These are phyloP conservation scores for Pectinophora gossypiella DNA, from an alignment of 1,140 invertebrate species.

Conservation along the genomic window DNA sequence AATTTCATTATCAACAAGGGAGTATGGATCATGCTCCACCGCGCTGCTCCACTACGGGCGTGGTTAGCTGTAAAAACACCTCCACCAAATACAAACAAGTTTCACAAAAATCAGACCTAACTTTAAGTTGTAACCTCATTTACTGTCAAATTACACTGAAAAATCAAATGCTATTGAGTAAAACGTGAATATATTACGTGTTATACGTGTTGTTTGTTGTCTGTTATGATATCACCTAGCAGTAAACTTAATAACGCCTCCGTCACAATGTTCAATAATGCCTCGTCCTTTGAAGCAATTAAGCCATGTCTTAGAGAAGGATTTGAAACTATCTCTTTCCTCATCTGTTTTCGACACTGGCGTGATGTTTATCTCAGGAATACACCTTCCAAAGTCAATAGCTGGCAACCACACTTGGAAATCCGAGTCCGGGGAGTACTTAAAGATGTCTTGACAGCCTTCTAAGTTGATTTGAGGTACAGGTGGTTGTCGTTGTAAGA, in stretches of 20 bases:
- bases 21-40: no score
- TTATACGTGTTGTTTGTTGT: no score
- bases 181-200: no score
- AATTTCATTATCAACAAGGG: no score
- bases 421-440: constrained; percentile 67
- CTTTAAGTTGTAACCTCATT: no score
- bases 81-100: no score
- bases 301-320: constrained; percentile 62
- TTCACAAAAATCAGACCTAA: no score
- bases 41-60: no score
- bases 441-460: constrained; percentile 69
- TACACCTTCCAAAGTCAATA: constrained; percentile 58
- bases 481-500: constrained; percentile 62
- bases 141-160: no score
- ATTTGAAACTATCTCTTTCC: constrained; percentile 58
- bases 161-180: no score
- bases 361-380: constrained; percentile 60
- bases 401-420: constrained; percentile 65
- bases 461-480: constrained; percentile 64
- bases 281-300: constrained; percentile 63
- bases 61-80: no score
- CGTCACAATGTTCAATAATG: constrained; percentile 62
- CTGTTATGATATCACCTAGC: constrained; percentile 54
- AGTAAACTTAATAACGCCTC: constrained; percentile 55
- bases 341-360: constrained; percentile 48